Base-by-base conservation (phyloP, 2,888 invertebrate species). In the Drosophila melanosoma region DNA sequence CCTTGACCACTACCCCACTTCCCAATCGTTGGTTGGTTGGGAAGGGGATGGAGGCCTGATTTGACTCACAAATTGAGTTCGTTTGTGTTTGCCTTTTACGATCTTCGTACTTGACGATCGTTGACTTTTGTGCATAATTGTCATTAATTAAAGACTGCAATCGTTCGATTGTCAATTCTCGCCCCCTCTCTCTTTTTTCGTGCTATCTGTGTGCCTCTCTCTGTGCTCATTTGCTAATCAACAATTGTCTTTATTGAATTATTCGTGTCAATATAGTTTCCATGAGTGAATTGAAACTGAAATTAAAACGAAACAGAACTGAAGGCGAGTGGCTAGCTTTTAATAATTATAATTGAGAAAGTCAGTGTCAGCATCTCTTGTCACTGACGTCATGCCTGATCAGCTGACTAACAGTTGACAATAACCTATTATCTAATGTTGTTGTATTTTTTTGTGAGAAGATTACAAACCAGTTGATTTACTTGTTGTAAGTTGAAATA, bases 71-170 rank as follows among this genome's bases (percentile, higher is more conserved):
- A 83, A 82, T 89, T 86, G 89, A 89, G 23, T 15, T 23, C 45
- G 45, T 45, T 45, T 45, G 45, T 15, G 45, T 15, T 45, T 45
- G 45, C 45, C 45, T 45, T 45, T 87, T 75, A 85, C 86, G 88
- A 82, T 85, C 78, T 62, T 57, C 63, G 64, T 63, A 45, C 68
- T 57, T 57, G 65, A 57, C 52, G 64, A 53, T 64, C 60, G 36
- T 69, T 69, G 66, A 70, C 53, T 59, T 54, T 57, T 32, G 35
- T 57, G 53, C 59, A 42, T 69, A 79, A 84, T 84, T 83, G 89
- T 69, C 79, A 75, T 86, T 90, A 89, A 91, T 90, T 90, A 83
- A 77, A 23, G 79, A 67, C 76, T 76, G 77, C 82, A 81, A 81
- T 80, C 85, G 83, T 66, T 82, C 82, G 89, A 87, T 87, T 83